These are phyloP conservation scores for Aplocera efformata DNA, from an alignment of 2,888 invertebrate species.

Conservation along the genomic window DNA sequence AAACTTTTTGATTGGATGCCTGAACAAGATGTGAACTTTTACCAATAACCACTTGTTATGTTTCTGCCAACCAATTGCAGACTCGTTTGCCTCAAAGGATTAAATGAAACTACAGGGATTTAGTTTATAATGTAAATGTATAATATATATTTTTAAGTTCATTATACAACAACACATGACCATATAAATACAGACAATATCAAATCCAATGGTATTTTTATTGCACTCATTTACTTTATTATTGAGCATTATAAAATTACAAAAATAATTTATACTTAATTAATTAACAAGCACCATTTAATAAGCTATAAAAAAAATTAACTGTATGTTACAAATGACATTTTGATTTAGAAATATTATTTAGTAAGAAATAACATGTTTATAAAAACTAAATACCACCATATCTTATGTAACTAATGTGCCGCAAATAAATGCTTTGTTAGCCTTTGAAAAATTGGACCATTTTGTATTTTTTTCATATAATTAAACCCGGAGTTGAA, in stretches of 20 bases:
- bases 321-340: too few species aligned
- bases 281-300: constrained; percentile 13
- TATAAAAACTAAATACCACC: constrained; percentile 7
- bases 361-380: too few species aligned
- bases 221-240: constrained; percentile 9
- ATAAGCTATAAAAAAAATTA: constrained; percentile 1
- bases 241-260: constrained; percentile 10
- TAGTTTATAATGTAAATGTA: constrained; percentile 76
- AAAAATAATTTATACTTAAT: constrained; percentile 16
- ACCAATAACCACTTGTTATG: constrained; percentile 46
- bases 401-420: too few species aligned
- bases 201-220: constrained; percentile 31
- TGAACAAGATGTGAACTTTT: constrained; percentile 69
- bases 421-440: too few species aligned
- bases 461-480: too few species aligned
- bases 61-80: constrained; percentile 62
- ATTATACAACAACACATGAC: constrained; percentile 66
- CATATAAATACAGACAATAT: constrained; percentile 75
- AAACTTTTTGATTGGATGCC: constrained; percentile 83
- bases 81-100: constrained; percentile 72
- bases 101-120: constrained; percentile 77
- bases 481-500: too few species aligned
- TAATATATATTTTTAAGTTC: constrained; percentile 73
- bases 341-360: too few species aligned
- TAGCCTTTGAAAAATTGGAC: too few species aligned